Percentiles rank a stretch among this genome's conserved stretches.
phyloP scores from a whole-genome alignment of 1,140 invertebrate species.

The Diploscapter pachys region DNA sequence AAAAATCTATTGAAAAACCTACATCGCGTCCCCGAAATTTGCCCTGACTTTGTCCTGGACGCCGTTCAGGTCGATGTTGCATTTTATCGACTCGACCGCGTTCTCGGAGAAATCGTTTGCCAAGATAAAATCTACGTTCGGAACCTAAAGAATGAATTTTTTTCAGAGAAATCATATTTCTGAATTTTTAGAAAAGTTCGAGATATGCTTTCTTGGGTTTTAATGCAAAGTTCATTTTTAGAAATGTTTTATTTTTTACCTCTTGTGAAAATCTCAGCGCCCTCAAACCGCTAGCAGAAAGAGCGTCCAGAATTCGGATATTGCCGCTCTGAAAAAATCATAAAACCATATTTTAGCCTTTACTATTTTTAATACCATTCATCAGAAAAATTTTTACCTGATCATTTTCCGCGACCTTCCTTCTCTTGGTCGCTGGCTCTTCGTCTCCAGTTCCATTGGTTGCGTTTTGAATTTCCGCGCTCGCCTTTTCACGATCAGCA shows the following conservation, averaged over 20 bases:
- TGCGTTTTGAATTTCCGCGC: constrained; percentile 16
- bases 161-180: neutral
- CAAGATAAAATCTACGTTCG: constrained; percentile 73
- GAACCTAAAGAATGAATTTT: constrained; percentile 21
- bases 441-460: constrained; percentile 1
- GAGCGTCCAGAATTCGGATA: constrained; percentile 76
- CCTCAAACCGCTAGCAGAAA: constrained; percentile 88
- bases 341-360: neutral
- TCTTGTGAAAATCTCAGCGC: constrained; percentile 95
- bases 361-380: no score
- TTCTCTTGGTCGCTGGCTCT: constrained; percentile 41
- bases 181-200: no score
- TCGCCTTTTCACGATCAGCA: constrained; percentile 23
- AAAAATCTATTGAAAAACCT: constrained; percentile 52
- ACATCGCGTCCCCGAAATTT: constrained; percentile 78
- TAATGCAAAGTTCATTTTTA: no score
- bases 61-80: constrained; percentile 76
- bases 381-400: constrained; percentile 4
- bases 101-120: constrained; percentile 88
- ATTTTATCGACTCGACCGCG: constrained; percentile 80
- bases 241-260: constrained; percentile 61
- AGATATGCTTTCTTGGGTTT: no score
- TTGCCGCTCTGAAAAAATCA: constrained; percentile 21
- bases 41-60: constrained; percentile 73
- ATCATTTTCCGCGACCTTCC: constrained; percentile 21